Evolutionary conservation across 2,888 invertebrate species (phyloP), one percentile per base, ranked within the genome.

Genomic region (Tribolium freemani): DNA sequence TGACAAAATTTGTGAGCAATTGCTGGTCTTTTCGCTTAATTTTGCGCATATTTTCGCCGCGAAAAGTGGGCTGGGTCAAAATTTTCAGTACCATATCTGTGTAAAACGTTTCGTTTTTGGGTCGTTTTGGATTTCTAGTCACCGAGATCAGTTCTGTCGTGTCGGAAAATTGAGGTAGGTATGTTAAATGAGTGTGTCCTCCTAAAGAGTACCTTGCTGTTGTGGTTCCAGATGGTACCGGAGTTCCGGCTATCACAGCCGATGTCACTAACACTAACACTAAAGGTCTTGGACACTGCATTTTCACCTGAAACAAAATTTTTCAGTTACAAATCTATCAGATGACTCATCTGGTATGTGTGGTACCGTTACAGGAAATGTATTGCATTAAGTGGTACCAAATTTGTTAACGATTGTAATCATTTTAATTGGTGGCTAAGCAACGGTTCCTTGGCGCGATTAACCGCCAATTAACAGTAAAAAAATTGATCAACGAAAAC

Each of bases 121-220:
- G 60, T 9, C 13, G 10, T 63, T 67, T 75, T 10, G 68, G 58
- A 46, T 56, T 75, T 70, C 61, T 53, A 5, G 21, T 54, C 3
- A 45, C 26, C 13, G 66, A 44, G 30, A 66, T 63, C 8, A 44
- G 20, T 50, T 60, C 13, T 11, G 50, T 50, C 1, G 38, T 31
- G 45, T 75, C 68, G 69, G 74, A 77, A 76, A 75, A 60, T 60
- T 68, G 72, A 74, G 75, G 71, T 70, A 72, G 71, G 54, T 21
- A 66, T 71, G 60, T 71, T 48, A 30, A 11, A 16, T 71, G 63
- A 74, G 77, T 75, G 63, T 77, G 75, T 78, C 72, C 75, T 78
- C 73, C 77, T 71, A 60, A 64, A 80, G 38, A 83, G 83, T 86
- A 85, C 86, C 86, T 85, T 80, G 84, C 77, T 76, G 85, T 83